These are phyloP conservation scores for Bunonema sp. DNA, from an alignment of 2,888 invertebrate genomes.

Conservation along the genomic window DNA sequence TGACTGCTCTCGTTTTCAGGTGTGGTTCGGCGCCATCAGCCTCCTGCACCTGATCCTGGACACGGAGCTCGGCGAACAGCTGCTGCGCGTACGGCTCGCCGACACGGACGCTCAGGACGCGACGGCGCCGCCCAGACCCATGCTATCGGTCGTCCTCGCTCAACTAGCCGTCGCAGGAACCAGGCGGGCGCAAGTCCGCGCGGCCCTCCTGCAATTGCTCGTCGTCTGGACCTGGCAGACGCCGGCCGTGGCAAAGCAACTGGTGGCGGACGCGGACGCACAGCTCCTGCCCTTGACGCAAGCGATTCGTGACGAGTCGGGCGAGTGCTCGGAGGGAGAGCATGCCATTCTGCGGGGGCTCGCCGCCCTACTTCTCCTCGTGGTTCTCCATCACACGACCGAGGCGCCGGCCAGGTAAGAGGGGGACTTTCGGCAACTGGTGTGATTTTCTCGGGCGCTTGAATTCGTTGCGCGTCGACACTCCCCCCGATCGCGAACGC, in stretches of 20 bases:
- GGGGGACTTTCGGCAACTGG: too few species aligned
- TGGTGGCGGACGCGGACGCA: too few species aligned
- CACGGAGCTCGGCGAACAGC: conserved; percentile 61
- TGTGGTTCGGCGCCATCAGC: conserved; percentile 82
- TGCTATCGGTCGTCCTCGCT: too few species aligned
- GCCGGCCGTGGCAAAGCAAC: too few species aligned
- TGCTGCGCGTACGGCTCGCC: conserved; percentile 74
- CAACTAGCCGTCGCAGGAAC: too few species aligned
- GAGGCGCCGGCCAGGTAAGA: conserved; percentile 7
- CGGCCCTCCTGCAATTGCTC: conserved; percentile 76
- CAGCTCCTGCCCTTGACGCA: too few species aligned
- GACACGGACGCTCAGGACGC: conserved; percentile 52
- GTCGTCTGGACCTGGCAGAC: too few species aligned
- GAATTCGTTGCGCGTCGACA: not conserved
- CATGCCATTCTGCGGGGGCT: conserved; percentile 73
- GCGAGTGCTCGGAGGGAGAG: conserved; percentile 60
- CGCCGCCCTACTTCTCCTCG: conserved; percentile 76
- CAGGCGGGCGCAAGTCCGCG: conserved; percentile 58
- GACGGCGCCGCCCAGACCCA: too few species aligned
- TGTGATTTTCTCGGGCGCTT: not conserved
- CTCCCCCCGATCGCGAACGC: not conserved
- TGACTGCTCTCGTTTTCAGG: conserved; percentile 22
- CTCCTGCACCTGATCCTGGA: conserved; percentile 75
- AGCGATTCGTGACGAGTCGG: too few species aligned
- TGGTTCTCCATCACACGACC: conserved; percentile 7